phyloP scores from a whole-genome alignment of 1,140 invertebrate genomes.

The Orussus abietinus region DNA sequence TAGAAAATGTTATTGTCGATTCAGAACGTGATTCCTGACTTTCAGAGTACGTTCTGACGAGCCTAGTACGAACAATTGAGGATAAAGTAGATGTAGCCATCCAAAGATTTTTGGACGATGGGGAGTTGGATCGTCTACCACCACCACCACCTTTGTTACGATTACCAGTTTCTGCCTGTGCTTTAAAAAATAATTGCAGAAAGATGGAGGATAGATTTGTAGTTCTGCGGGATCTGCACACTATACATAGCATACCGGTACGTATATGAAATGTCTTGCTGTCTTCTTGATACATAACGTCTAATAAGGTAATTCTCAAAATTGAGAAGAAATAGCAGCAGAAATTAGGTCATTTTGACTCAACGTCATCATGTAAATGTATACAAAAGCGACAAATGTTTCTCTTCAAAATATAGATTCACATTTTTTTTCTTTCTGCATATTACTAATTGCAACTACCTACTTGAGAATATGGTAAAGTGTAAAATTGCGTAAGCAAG shows the following conservation, averaged over 20 bases:
- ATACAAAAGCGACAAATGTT: too few relatives aligned
- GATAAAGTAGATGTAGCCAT: constrained; percentile 68
- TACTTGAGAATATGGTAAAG: neutral
- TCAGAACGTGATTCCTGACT: constrained; percentile 22
- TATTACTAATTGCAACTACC: neutral
- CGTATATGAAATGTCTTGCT: too few relatives aligned
- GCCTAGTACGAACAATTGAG: constrained; percentile 69
- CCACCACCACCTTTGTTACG: constrained; percentile 52
- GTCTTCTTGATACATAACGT: too few relatives aligned
- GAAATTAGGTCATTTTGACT: too few relatives aligned
- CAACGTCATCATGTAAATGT: too few relatives aligned
- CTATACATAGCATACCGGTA: constrained; percentile 65
- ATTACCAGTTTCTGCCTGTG: constrained; percentile 57
- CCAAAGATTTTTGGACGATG: constrained; percentile 63
- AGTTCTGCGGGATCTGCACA: constrained; percentile 68
- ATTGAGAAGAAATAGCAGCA: too few relatives aligned
- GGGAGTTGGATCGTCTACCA: constrained; percentile 54
- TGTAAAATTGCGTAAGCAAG: too few relatives aligned
- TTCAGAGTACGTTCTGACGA: constrained; percentile 67
- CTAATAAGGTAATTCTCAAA: constrained; percentile 31
- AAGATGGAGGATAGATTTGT: constrained; percentile 86
- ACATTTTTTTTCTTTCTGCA: constrained; percentile 8
- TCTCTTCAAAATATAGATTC: too few relatives aligned
- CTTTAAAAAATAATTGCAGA: constrained; percentile 75
- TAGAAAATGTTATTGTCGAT: constrained; percentile 1